phyloP scores from a whole-genome alignment of 1,140 invertebrate species.

The Mylabris phalerata region DNA sequence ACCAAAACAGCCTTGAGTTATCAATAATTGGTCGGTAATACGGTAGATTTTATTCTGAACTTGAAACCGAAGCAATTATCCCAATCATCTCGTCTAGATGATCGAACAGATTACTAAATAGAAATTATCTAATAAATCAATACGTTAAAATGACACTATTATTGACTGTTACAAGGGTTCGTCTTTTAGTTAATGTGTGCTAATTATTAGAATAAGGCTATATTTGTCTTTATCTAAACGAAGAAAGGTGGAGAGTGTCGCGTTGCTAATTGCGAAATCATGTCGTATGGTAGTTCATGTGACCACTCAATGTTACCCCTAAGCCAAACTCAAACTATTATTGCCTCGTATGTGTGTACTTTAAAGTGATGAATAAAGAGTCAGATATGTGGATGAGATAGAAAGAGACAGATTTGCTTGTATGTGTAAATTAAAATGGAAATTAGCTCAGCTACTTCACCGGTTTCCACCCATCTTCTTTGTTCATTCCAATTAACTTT shows the following conservation, averaged over 20 bases:
- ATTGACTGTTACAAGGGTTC: no score
- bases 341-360: constrained; percentile 9
- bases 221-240: constrained; percentile 1
- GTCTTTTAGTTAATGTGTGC: no score
- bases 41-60: constrained; percentile 16
- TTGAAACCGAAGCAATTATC: constrained; percentile 18
- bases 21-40: constrained; percentile 27
- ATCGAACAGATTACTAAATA: no score
- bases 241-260: constrained; percentile 12
- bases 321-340: constrained; percentile 17
- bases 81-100: constrained; percentile 11
- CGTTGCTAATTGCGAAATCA: constrained; percentile 18
- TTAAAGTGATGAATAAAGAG: constrained; percentile 7
- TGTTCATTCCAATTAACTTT: constrained; percentile 15
- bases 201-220: no score
- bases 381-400: no score
- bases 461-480: constrained; percentile 7
- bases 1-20: constrained; percentile 28
- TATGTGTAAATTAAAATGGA: constrained; percentile 10
- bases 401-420: no score
- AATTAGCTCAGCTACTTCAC: constrained; percentile 3
- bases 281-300: constrained; percentile 13
- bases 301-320: constrained; percentile 15
- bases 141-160: no score
- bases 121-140: no score